phyloP scores from a whole-genome alignment of 1,140 invertebrate genomes.

The Drepana arcuata region DNA sequence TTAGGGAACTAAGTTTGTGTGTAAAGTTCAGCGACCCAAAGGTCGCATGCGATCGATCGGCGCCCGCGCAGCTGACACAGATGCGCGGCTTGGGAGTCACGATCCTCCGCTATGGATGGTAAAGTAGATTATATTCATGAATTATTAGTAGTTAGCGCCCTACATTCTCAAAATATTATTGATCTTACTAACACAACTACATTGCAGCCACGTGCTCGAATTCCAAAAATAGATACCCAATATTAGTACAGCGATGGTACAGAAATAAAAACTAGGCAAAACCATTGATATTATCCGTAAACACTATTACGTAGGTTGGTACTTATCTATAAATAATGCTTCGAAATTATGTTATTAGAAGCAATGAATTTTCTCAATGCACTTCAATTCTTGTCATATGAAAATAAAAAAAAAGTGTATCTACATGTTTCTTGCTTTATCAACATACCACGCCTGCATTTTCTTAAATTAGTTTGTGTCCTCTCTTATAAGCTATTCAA shows the following conservation, averaged over 20 bases:
- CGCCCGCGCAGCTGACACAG: constrained; percentile 18
- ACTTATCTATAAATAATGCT: constrained; percentile 19
- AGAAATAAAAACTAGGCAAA: too few relatives aligned
- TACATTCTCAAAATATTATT: constrained; percentile 11
- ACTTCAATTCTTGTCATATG: constrained; percentile 1
- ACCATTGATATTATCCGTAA: too few relatives aligned
- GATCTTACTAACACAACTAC: too few relatives aligned
- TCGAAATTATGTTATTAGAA: constrained; percentile 2
- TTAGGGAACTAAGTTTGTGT: too few relatives aligned
- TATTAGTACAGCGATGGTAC: constrained; percentile 22
- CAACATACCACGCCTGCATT: too few relatives aligned
- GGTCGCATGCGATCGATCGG: constrained; percentile 25
- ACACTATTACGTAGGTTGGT: constrained; percentile 21
- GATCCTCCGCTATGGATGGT: background rate
- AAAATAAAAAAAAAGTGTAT: too few relatives aligned
- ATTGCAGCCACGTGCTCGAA: constrained; percentile 36
- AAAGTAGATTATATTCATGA: constrained; percentile 11
- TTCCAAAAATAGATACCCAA: constrained; percentile 31
- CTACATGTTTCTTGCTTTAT: too few relatives aligned
- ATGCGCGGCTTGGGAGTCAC: constrained; percentile 2
- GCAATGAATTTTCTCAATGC: too few relatives aligned
- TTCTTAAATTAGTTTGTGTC: too few relatives aligned
- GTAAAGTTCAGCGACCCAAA: constrained; percentile 25
- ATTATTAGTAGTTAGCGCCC: constrained; percentile 14
- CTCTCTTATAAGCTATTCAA: too few relatives aligned